phyloP scores from a whole-genome alignment of 2,888 invertebrate genomes.

The Zygogramma bicolorata region DNA sequence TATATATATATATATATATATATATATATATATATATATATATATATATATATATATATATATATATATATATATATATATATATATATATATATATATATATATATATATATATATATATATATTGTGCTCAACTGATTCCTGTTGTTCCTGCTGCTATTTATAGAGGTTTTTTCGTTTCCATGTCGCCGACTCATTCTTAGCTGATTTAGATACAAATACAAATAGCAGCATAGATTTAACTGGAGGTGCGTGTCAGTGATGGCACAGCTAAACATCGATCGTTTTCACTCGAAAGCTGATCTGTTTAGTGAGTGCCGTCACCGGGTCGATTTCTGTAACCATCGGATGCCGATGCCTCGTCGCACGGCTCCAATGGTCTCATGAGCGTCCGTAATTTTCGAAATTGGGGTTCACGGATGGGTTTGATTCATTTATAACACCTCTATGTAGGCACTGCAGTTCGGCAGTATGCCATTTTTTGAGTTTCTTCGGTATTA shows the following conservation, averaged over 20 bases:
- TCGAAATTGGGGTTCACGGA: slow-evolving; percentile 72
- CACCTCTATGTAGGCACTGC: slow-evolving; percentile 72
- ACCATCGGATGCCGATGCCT: slow-evolving; percentile 71
- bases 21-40: no score
- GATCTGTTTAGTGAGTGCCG: slow-evolving; percentile 76
- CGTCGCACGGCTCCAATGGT: slow-evolving; percentile 70
- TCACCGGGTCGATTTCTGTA: slow-evolving; percentile 73
- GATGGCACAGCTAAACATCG: slow-evolving; percentile 75
- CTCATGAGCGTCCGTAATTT: slow-evolving; percentile 76
- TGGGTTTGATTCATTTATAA: slow-evolving; percentile 68
- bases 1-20: no score
- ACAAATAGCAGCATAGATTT: slow-evolving; percentile 13
- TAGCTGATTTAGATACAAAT: slow-evolving; percentile 43
- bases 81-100: no score
- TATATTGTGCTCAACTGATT: no score
- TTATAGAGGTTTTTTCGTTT: no score
- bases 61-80: no score
- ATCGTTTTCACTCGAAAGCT: slow-evolving; percentile 69
- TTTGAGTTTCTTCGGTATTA: slow-evolving; percentile 59
- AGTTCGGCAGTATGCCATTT: slow-evolving; percentile 69
- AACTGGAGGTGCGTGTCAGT: slow-evolving; percentile 72
- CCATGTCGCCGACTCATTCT: slow-evolving; percentile 23
- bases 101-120: no score
- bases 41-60: no score
- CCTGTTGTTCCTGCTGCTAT: no score